These are phyloP conservation scores for Aurelia aurita DNA, from an alignment of 30 jellyfish, hydroid and myxozoan genomes.

Conservation along the genomic window DNA sequence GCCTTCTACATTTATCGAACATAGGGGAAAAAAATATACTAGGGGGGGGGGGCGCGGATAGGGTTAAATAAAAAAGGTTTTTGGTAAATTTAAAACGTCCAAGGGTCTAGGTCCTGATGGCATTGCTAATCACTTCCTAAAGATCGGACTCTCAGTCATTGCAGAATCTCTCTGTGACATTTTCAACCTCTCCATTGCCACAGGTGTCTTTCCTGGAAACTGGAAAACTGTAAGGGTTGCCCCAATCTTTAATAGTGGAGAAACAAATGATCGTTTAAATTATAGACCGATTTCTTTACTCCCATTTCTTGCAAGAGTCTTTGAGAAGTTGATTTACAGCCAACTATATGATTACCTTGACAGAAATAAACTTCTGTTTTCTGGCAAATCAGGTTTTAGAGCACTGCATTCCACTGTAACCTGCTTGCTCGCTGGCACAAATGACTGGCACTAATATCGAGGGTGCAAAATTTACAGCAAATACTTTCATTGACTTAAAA, in stretches of 20 bases:
- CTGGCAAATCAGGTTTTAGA: slow-evolving; percentile 1
- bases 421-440: too few species aligned
- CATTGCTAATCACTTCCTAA: neutral
- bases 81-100: too few species aligned
- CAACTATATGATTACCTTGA: neutral
- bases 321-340: too few species aligned
- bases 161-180: neutral
- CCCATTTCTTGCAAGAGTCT: neutral
- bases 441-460: too few species aligned
- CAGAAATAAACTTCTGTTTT: neutral
- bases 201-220: slow-evolving; percentile 4
- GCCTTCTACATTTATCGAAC: too few species aligned
- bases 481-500: too few species aligned
- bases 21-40: too few species aligned
- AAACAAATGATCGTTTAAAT: neutral
- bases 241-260: slow-evolving; percentile 40
- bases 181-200: neutral
- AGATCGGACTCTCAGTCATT: neutral
- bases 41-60: too few species aligned
- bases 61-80: too few species aligned
- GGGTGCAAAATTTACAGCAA: too few species aligned
- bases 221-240: slow-evolving; percentile 39
- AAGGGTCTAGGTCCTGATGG: neutral
- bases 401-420: slow-evolving; percentile 2
- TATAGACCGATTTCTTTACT: slow-evolving; percentile 24